phyloP scores from a whole-genome alignment of 2,797 vertebrate species.

The Sebastes vulpes region DNA sequence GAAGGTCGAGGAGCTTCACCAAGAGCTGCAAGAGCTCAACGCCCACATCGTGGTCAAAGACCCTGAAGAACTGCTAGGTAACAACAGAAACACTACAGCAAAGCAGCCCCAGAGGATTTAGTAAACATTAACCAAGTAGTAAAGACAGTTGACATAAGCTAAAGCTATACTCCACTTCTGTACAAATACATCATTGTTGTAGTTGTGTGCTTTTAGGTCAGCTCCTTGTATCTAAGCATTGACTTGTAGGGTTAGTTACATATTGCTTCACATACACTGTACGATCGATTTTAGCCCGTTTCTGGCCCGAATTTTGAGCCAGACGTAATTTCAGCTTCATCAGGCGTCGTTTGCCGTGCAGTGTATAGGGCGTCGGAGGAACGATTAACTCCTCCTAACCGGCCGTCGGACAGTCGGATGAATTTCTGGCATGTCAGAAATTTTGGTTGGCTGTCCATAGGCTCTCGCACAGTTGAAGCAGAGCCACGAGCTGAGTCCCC shows the following conservation, averaged over 20 bases:
- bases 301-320: too few species aligned
- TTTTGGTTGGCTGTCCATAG: too few species aligned
- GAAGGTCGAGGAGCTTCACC: conserved; percentile 97
- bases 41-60: conserved; percentile 98
- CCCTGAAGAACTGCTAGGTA: conserved; percentile 95
- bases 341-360: too few species aligned
- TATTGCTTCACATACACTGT: too few species aligned
- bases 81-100: conserved; percentile 52
- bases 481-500: too few species aligned
- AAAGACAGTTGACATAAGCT: not conserved
- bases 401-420: too few species aligned
- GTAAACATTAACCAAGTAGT: conserved; percentile 23
- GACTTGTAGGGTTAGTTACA: not conserved
- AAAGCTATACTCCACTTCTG: not conserved
- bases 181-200: not conserved
- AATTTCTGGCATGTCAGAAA: too few species aligned
- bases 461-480: too few species aligned
- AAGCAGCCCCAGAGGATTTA: not conserved
- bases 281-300: too few species aligned
- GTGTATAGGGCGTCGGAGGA: too few species aligned
- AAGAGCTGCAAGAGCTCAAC: conserved; percentile 97
- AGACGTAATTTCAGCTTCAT: too few species aligned
- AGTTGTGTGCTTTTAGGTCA: not conserved
- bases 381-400: too few species aligned
- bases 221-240: not conserved